A percentile compares a stretch with the other conserved stretches of the same genome.
Conservation (phyloP, 2,113 vertebrate genomes). For the Sander vitreus region DNA sequence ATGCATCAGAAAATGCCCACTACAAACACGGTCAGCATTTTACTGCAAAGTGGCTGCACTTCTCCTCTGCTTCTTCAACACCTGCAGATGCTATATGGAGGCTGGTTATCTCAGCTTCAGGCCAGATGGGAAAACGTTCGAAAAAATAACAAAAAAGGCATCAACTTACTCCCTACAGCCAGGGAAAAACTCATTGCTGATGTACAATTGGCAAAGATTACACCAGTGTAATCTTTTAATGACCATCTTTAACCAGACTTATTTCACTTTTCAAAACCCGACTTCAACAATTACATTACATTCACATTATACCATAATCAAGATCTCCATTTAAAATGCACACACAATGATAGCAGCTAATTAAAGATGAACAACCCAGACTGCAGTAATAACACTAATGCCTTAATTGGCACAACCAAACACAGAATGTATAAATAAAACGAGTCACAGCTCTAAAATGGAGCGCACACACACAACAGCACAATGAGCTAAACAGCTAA, state of each 20-base stretch:
- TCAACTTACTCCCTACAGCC: background rate
- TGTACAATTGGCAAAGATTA: background rate
- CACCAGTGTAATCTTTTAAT: background rate
- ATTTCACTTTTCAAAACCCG: background rate
- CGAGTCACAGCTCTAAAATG: background rate
- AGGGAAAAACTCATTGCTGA: background rate
- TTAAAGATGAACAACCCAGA: background rate
- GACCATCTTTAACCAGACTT: background rate
- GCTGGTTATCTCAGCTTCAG: background rate
- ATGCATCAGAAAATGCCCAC: background rate
- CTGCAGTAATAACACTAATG: background rate
- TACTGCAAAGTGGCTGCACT: background rate
- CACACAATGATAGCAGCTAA: background rate
- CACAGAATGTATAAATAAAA: background rate
- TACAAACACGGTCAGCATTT: background rate
- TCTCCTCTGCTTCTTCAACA: background rate
- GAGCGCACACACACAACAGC: background rate
- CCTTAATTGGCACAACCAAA: background rate
- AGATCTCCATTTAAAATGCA: background rate
- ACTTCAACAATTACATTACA: background rate
- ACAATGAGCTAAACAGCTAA: background rate
- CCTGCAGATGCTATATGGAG: conserved; percentile 2
- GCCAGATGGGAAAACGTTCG: background rate
- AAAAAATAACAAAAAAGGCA: background rate
- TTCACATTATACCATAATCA: background rate